A percentile compares a stretch with the other conserved stretches of the same genome.
These are phyloP conservation scores for Neopipo cinnamomea DNA, from an alignment of 2,113 vertebrate species.

Conservation along the genomic window DNA sequence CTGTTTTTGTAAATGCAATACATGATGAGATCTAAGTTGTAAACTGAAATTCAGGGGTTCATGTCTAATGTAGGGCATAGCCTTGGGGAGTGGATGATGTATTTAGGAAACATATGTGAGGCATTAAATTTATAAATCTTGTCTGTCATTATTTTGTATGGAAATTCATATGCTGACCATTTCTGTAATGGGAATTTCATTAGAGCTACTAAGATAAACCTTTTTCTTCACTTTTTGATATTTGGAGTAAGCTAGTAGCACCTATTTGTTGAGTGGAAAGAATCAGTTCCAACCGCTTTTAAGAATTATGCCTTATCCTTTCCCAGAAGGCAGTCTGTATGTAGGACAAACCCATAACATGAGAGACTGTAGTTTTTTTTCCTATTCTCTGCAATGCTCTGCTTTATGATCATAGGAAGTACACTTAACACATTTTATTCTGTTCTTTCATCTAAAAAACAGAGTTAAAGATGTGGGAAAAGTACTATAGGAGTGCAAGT, in stretches of 20 bases:
- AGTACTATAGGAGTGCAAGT: neutral
- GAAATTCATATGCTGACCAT: neutral
- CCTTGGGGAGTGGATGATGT: neutral
- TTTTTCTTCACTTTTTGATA: neutral
- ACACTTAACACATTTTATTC: neutral
- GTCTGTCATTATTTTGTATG: neutral
- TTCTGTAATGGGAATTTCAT: neutral
- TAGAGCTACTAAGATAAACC: neutral
- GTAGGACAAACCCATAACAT: neutral
- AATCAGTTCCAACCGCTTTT: neutral
- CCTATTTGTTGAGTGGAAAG: neutral
- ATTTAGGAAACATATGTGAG: constrained; percentile 7
- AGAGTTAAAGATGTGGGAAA: neutral
- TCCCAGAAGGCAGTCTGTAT: neutral
- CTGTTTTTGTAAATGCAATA: neutral
- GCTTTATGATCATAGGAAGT: neutral
- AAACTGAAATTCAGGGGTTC: constrained; percentile 3
- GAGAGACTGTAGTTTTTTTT: neutral
- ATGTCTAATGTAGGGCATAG: neutral
- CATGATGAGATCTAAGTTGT: neutral
- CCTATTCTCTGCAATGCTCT: neutral
- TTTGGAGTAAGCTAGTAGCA: neutral
- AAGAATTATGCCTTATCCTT: neutral
- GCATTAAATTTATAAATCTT: constrained; percentile 2
- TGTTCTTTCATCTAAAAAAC: neutral